Conservation (phyloP, 2,113 vertebrate species). For the Anseranas semipalmata region DNA sequence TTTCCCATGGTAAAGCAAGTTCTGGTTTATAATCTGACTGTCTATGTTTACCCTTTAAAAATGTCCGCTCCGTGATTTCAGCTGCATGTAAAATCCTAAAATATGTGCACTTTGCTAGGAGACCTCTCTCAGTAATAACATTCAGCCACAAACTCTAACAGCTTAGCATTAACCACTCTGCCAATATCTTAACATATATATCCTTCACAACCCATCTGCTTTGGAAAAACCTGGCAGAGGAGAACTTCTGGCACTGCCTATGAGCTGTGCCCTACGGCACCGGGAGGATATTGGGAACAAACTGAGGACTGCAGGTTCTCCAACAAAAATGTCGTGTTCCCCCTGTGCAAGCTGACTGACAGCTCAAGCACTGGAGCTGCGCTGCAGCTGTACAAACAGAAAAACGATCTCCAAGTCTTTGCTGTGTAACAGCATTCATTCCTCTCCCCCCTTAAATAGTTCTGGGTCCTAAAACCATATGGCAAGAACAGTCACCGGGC, state of each 20-base stretch:
- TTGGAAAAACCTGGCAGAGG: not conserved
- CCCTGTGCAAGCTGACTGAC: not conserved
- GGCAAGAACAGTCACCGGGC: not conserved
- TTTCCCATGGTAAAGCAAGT: not conserved
- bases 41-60: not conserved
- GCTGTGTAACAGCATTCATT: not conserved
- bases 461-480: not conserved
- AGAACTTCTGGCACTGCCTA: not conserved
- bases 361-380: not conserved
- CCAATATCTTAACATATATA: not conserved
- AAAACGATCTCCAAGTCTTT: not conserved
- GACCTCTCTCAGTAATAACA: not conserved
- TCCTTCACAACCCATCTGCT: slow-evolving; percentile 45
- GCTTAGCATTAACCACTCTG: not conserved
- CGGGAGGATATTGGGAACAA: not conserved
- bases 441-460: not conserved
- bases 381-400: not conserved
- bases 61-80: not conserved
- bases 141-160: not conserved
- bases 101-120: not conserved
- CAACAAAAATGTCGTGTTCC: not conserved
- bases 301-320: not conserved
- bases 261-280: not conserved
- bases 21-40: not conserved
- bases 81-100: not conserved